A percentile compares a stretch with the other conserved stretches of the same genome.
phyloP scores from a whole-genome alignment of 2,113 vertebrate genomes.

The Clarias macrocephalus region DNA sequence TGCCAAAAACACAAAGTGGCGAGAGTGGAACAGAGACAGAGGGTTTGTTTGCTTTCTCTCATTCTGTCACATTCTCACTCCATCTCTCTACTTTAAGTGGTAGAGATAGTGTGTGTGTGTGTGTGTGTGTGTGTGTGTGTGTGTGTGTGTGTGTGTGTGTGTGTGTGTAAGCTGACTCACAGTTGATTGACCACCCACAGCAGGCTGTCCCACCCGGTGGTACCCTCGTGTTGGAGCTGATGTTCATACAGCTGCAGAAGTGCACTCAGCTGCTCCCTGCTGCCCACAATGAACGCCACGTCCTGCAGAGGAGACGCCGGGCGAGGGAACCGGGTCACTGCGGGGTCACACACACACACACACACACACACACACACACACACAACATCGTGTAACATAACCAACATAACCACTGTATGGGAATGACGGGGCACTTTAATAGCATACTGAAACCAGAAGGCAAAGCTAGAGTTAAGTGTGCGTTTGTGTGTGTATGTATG shows the following conservation, averaged over 20 bases:
- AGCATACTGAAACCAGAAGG: constrained; percentile 41
- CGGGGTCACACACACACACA: constrained; percentile 28
- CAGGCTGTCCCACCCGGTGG: constrained; percentile 94
- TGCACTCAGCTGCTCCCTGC: constrained; percentile 85
- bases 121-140: background rate
- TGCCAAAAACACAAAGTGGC: background rate
- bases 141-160: background rate
- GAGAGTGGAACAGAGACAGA: background rate
- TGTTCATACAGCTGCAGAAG: constrained; percentile 90
- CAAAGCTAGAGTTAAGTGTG: background rate
- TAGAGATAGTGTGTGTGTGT: background rate
- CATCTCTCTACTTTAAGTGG: background rate
- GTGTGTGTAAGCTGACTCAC: constrained; percentile 75
- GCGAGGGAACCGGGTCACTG: constrained; percentile 95
- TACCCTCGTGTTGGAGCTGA: constrained; percentile 94
- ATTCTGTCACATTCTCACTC: background rate
- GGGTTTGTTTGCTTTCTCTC: background rate
- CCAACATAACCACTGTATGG: constrained; percentile 6
- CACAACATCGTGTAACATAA: background rate
- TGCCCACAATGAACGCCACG: constrained; percentile 90
- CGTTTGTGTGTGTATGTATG: background rate
- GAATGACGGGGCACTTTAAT: constrained; percentile 50
- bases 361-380: constrained; percentile 24
- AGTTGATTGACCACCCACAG: constrained; percentile 98
- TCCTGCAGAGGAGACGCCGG: constrained; percentile 93